Percentiles rank a stretch among this genome's conserved stretches.
Conservation (phyloP, 2,113 vertebrate species). For the Verasper variegatus region DNA sequence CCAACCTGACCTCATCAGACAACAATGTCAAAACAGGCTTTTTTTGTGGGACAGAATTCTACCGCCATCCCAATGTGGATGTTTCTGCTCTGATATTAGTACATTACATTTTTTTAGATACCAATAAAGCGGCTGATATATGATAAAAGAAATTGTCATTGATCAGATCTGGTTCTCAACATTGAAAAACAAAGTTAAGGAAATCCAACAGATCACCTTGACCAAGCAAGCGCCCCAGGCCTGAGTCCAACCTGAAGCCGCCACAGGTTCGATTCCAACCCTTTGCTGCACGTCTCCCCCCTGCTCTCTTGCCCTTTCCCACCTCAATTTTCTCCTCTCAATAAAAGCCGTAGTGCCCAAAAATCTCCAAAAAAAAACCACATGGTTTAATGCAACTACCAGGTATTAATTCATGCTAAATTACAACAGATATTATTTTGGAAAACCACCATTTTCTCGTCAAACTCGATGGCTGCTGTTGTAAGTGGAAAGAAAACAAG, state of each 20-base stretch:
- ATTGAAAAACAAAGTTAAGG: not conserved
- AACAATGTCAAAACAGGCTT: not conserved
- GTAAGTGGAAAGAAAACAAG: slow-evolving; percentile 48
- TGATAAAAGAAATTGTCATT: too few species aligned
- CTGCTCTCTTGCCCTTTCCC: too few species aligned
- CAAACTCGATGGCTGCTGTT: slow-evolving; percentile 7
- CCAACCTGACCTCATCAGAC: not conserved
- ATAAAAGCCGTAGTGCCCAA: not conserved
- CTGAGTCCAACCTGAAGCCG: too few species aligned
- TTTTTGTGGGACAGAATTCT: too few species aligned
- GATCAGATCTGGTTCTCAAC: not conserved
- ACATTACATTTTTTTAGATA: too few species aligned
- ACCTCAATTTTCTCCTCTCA: not conserved
- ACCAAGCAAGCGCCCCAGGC: too few species aligned
- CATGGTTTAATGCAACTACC: not conserved
- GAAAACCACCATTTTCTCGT: slow-evolving; percentile 37
- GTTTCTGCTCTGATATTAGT: not conserved
- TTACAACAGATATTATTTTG: slow-evolving; percentile 27
- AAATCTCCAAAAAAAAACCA: not conserved
- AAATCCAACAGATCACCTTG: too few species aligned
- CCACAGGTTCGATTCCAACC: too few species aligned
- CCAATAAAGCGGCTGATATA: too few species aligned
- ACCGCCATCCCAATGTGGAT: not conserved
- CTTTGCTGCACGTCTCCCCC: too few species aligned
- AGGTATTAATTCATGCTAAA: slow-evolving; percentile 16